Conservation (phyloP, 23 tunicate genomes). For the Halocynthia aurantium region DNA sequence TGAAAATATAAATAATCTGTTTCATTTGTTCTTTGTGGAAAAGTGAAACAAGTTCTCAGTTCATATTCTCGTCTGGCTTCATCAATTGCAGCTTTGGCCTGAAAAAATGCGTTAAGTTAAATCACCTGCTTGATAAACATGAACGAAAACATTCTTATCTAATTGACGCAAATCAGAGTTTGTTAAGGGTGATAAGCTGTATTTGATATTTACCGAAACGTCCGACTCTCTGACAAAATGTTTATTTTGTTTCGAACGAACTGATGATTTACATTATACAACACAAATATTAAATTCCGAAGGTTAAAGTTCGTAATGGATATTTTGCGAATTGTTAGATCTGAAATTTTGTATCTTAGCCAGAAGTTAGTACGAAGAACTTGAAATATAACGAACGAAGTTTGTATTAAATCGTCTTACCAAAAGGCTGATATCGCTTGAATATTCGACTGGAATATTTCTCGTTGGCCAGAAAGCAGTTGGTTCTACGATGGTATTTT, state of each 20-base stretch:
- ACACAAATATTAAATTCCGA: no score
- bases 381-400: neutral
- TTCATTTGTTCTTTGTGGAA: conserved; percentile 61
- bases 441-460: conserved; percentile 36
- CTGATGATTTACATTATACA: no score
- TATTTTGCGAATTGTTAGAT: neutral
- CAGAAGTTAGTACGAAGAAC: neutral
- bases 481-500: conserved; percentile 42
- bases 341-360: neutral
- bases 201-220: neutral
- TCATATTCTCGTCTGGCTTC: conserved; percentile 85
- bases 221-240: no score
- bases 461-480: conserved; percentile 44
- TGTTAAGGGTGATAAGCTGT: neutral
- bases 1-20: conserved; percentile 34
- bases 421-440: conserved; percentile 12
- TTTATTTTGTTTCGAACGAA: no score
- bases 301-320: neutral
- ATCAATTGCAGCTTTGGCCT: conserved; percentile 68
- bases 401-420: conserved; percentile 20
- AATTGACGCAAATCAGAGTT: neutral
- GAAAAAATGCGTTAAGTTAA: neutral
- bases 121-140: no score
- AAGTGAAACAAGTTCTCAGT: conserved; percentile 70
- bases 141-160: neutral